These are phyloP conservation scores for Limnephilus rhombicus DNA, from an alignment of 2,888 invertebrate species.

Conservation along the genomic window DNA sequence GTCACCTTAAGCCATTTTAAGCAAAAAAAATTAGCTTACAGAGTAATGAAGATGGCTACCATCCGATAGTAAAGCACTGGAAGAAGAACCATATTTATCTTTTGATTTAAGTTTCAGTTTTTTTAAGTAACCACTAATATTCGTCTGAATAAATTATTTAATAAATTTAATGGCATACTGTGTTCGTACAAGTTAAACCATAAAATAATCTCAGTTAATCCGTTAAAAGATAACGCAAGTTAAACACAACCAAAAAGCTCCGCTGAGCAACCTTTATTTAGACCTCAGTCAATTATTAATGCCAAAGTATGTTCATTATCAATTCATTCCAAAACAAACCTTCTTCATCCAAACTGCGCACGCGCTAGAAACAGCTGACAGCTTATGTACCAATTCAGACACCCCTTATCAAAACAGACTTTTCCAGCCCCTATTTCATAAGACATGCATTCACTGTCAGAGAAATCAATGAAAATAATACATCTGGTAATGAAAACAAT, in stretches of 20 bases:
- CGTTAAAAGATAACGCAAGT: not conserved
- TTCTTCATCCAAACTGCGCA: not conserved
- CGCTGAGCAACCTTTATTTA: not conserved
- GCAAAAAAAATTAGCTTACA: too few relatives aligned
- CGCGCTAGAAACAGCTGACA: constrained; percentile 21
- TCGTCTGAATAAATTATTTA: not conserved
- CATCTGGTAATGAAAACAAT: not conserved
- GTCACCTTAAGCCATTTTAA: too few relatives aligned
- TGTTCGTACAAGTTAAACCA: not conserved
- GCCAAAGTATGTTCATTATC: constrained; percentile 17
- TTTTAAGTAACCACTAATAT: too few relatives aligned
- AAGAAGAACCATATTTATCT: too few relatives aligned
- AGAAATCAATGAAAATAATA: not conserved
- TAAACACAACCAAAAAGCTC: not conserved
- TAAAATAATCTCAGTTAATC: not conserved
- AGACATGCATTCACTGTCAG: not conserved
- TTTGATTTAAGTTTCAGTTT: too few relatives aligned
- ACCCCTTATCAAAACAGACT: not conserved
- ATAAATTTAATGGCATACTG: not conserved
- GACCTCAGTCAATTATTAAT: not conserved
- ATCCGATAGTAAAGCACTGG: too few relatives aligned
- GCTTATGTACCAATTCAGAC: not conserved
- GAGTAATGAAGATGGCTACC: too few relatives aligned
- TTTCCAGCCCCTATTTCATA: not conserved
- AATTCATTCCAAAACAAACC: constrained; percentile 40